phyloP scores from a whole-genome alignment of 2,113 vertebrate genomes.

The Reinhardtius hippoglossoides region DNA sequence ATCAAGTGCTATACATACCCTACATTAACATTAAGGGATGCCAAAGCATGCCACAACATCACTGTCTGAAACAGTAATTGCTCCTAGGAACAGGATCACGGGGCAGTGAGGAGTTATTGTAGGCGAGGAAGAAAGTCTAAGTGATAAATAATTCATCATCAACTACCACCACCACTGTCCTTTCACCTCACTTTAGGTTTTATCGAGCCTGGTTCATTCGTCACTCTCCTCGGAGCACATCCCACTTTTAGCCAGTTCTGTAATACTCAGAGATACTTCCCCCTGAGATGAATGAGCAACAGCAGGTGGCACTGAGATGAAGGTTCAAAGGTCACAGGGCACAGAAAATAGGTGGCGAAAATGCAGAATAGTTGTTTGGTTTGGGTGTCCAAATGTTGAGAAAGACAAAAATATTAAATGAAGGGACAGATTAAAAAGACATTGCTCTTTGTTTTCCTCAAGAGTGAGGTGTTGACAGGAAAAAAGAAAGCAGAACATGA shows the following conservation, averaged over 20 bases:
- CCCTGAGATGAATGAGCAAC: conserved; percentile 8
- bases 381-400: neutral
- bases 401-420: neutral
- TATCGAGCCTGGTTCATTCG: conserved; percentile 34
- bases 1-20: neutral
- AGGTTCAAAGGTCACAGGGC: conserved; percentile 4
- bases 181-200: conserved; percentile 18
- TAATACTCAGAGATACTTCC: neutral
- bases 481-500: conserved; percentile 35
- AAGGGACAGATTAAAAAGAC: neutral
- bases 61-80: neutral
- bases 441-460: too few species aligned
- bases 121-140: conserved; percentile 7
- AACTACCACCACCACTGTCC: neutral
- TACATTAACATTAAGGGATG: conserved; percentile 7
- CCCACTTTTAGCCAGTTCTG: neutral
- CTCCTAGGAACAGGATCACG: neutral
- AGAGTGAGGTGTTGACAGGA: neutral
- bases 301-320: neutral
- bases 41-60: neutral
- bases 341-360: neutral
- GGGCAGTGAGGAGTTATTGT: conserved; percentile 13
- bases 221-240: conserved; percentile 25
- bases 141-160: conserved; percentile 49
- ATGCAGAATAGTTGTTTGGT: neutral